A percentile compares a stretch with the other conserved stretches of the same genome.
phyloP scores from a whole-genome alignment of 2,888 invertebrate species.

The Eupithecia centaureata region DNA sequence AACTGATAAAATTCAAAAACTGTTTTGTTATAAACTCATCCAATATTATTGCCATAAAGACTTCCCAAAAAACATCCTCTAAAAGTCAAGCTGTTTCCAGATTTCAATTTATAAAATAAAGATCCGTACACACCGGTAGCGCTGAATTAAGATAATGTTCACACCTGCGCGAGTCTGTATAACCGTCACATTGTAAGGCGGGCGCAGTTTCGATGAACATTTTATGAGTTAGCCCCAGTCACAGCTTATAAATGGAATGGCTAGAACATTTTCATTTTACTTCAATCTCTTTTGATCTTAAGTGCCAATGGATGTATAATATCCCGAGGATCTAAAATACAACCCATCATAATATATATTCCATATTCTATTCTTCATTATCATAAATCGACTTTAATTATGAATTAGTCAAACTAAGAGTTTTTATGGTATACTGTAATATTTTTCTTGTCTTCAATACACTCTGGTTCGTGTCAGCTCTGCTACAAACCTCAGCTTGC shows the following conservation, averaged over 20 bases:
- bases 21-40: background rate
- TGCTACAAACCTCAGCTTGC: background rate
- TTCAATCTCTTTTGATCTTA: background rate
- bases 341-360: too few species aligned
- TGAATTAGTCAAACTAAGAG: too few species aligned
- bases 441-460: too few species aligned
- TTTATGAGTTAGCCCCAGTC: slow-evolving; percentile 65
- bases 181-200: slow-evolving; percentile 73
- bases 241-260: slow-evolving; percentile 21
- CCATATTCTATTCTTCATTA: too few species aligned
- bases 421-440: too few species aligned
- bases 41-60: background rate
- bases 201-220: slow-evolving; percentile 66
- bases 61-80: slow-evolving; percentile 7
- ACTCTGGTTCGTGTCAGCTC: too few species aligned
- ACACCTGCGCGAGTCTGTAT: slow-evolving; percentile 75
- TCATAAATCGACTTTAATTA: too few species aligned
- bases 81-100: slow-evolving; percentile 36
- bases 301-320: background rate
- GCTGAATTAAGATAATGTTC: slow-evolving; percentile 82
- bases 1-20: background rate
- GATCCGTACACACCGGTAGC: slow-evolving; percentile 64
- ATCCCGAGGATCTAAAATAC: background rate
- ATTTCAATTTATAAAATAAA: slow-evolving; percentile 59
- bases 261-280: slow-evolving; percentile 14